Evolutionary conservation across 2,888 invertebrate genomes (phyloP).

Genomic region (Brachypalpus laphriformis): DNA sequence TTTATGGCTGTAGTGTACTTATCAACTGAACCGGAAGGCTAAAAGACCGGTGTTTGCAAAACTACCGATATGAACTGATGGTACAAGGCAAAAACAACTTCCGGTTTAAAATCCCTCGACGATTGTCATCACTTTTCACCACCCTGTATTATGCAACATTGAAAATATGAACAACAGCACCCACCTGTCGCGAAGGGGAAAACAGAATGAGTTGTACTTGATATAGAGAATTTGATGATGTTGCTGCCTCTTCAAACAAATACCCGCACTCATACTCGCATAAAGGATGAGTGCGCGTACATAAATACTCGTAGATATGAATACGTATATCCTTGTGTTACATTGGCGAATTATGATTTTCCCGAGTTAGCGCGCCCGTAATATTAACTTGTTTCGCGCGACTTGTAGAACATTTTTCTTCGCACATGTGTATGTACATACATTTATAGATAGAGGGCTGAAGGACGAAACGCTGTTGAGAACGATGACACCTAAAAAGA

Average conservation of each 20-base stretch:
- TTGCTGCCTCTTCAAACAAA: constrained; percentile 22
- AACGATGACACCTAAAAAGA: constrained; percentile 34
- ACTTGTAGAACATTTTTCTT: constrained; percentile 28
- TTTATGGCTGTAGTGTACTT: too few species aligned
- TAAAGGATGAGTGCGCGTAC: not conserved
- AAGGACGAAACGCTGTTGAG: constrained; percentile 11
- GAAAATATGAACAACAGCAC: constrained; percentile 8
- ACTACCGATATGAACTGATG: too few species aligned
- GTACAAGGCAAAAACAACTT: too few species aligned
- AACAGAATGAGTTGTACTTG: constrained; percentile 23
- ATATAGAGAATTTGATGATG: constrained; percentile 41
- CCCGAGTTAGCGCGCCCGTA: constrained; percentile 22
- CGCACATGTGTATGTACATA: not conserved
- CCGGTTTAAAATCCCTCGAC: too few species aligned
- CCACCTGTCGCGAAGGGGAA: constrained; percentile 42
- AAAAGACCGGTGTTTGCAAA: too few species aligned
- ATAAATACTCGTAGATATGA: not conserved
- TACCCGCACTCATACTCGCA: not conserved
- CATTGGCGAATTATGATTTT: constrained; percentile 53
- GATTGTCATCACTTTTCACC: not conserved
- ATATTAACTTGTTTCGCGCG: constrained; percentile 56
- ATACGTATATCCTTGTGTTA: constrained; percentile 14
- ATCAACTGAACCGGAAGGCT: too few species aligned
- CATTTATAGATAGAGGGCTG: not conserved
- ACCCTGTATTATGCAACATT: constrained; percentile 18